Evolutionary conservation across 2,113 vertebrate species (phyloP), one percentile per base, ranked within the genome.

Genomic region (Phalacrocorax pelagicus): DNA sequence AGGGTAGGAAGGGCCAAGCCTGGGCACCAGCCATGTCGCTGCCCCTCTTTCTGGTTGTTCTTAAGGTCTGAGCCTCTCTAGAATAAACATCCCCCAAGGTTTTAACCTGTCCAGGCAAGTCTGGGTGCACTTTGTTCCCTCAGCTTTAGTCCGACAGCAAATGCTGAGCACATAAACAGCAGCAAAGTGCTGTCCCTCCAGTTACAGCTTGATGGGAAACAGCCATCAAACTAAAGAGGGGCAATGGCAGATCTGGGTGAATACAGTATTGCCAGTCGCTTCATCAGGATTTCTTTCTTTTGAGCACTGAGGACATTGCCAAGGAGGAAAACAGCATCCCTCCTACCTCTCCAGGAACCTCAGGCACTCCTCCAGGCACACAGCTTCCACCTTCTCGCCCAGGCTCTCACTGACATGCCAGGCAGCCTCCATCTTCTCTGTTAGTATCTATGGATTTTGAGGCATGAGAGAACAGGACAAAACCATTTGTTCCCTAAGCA

Each of bases 311-410:
- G 8, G 32, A 57, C 2, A 0, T 36, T 36, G 61, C 32, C 47
- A 57, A 71, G 23, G 49, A 81, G 51, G 72, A 86, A 93, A 89
- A 46, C 6, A 80, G 42, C 71, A 58, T 42, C 21, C 17, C 70
- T 75, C 88, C 46, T 96, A 97, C 97, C 96, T 96, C 54, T 94
- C 58, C 78, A 98, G 84, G 91, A 98, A 97, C 10, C 46, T 80
- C 61, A 95, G 62, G 59, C 36, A 94, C 47, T 81, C 90, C 62
- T 93, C 75, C 89, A 96, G 90, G 78, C 93, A 96, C 32, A 58
- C 65, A 61, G 74, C 79, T 95, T 95, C 94, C 63, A 97, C 95
- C 47, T 63, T 88, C 67, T 92, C 59, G 0, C 91, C 55, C 75
- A 98, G 42, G 51, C 78, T 90, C 11, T 83, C 26, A 0, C 89